Base-by-base conservation (phyloP, 37 sponge, comb jelly and placozoan genomes). In the Cladorhizidae sp. region DNA sequence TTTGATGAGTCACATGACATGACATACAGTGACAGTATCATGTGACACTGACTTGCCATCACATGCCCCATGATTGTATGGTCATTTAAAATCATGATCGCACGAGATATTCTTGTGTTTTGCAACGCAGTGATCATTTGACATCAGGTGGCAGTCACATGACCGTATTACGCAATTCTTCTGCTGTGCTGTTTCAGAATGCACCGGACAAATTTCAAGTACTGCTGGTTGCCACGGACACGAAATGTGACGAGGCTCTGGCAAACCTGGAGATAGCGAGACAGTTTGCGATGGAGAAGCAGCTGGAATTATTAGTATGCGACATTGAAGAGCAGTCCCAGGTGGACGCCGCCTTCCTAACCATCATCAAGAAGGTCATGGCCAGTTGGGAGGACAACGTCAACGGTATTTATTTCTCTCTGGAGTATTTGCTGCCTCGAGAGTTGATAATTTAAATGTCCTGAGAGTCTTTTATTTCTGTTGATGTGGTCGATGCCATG, bases 221-320 rank as follows among this genome's bases (percentile, higher is more conserved):
- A 9, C 1, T 87, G 28, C 64, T 87, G 51, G 88, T 87, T 20
- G 88, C 88, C 18, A 68, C 51, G 14, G 87, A 78, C 23, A 32
- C 26, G 15, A 40, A 2, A 0, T 55, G 31, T 25, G 72, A 70
- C 14, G 72, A 22, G 3, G 21, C 71, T 23, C 49, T 31, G 6
- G 64, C 70, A n/a, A 69, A 70, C 49, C 57, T 81, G 50, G 88
- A 81, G 17, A 76, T 82, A 45, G 82, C 77, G 3, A 58, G 76
- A 59, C 54, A 69, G 37, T 87, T 87, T 81, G 82, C 88, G 1
- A 55, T 36, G 42, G 88, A 87, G 64, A 81, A 87, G 70, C 25
- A 69, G 55, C 69, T 87, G 54, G 69, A 56, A 40, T 36, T 87
- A 17, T 36, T 81, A 15, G 64, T 56, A 37, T 81, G 83, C 43